phyloP scores from a whole-genome alignment of 2,797 vertebrate genomes.

The Toxotes lorentzi region DNA sequence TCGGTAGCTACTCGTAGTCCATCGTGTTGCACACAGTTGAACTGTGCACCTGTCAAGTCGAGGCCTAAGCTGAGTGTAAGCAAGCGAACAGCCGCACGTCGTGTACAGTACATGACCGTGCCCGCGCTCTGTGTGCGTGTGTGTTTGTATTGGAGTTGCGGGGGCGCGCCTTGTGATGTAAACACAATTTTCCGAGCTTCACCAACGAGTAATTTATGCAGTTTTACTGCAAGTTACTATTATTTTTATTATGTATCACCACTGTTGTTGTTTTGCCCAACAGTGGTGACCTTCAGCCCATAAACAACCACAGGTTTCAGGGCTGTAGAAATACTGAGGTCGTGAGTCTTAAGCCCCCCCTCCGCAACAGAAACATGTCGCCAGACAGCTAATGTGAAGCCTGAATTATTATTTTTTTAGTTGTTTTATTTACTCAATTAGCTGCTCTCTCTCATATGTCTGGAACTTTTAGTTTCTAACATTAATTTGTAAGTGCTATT shows the following conservation, averaged over 20 bases:
- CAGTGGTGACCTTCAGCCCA: neutral
- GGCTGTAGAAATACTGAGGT: neutral
- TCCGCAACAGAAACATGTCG: neutral
- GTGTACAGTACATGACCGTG: slow-evolving; percentile 72
- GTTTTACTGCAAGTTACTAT: neutral
- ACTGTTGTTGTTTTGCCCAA: neutral
- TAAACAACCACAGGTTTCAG: neutral
- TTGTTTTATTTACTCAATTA: neutral
- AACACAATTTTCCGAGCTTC: slow-evolving; percentile 57
- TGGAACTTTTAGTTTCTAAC: neutral
- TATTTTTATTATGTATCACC: neutral
- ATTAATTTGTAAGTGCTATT: neutral
- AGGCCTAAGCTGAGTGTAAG: slow-evolving; percentile 78
- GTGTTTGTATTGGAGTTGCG: slow-evolving; percentile 49
- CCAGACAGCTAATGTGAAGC: neutral
- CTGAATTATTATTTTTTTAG: neutral
- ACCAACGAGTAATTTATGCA: neutral
- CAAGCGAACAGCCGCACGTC: slow-evolving; percentile 65
- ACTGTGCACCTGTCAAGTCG: slow-evolving; percentile 85
- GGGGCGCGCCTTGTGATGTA: slow-evolving; percentile 68
- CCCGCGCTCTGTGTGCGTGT: slow-evolving; percentile 64
- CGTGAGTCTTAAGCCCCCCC: neutral
- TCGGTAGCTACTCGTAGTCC: slow-evolving; percentile 34
- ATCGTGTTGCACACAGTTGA: slow-evolving; percentile 78
- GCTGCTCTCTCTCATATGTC: neutral